phyloP scores from a whole-genome alignment of 2,797 vertebrate species.

The Tympanoctomys barrerae region DNA sequence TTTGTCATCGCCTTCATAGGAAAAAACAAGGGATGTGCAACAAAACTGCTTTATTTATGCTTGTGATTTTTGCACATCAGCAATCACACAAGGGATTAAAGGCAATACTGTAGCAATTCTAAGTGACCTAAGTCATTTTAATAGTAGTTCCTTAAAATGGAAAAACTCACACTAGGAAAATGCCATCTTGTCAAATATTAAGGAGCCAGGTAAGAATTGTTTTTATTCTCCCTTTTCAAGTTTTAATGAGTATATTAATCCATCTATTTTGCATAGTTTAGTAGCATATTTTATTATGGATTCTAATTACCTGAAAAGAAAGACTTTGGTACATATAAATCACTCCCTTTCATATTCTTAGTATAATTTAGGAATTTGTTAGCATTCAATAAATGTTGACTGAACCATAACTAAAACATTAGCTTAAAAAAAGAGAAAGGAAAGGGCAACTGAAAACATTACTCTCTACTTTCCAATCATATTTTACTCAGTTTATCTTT shows the following conservation, averaged over 20 bases:
- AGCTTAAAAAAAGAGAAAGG: slow-evolving; percentile 37
- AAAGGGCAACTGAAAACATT: slow-evolving; percentile 5
- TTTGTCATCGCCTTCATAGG: not conserved
- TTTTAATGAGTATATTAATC: slow-evolving; percentile 60
- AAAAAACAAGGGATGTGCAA: not conserved
- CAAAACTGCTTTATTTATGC: not conserved
- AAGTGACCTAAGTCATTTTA: slow-evolving; percentile 31
- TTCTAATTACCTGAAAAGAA: not conserved
- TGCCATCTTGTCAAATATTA: slow-evolving; percentile 2
- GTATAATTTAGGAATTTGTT: slow-evolving; percentile 10
- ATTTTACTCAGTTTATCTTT: slow-evolving; percentile 28
- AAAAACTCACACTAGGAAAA: slow-evolving; percentile 35
- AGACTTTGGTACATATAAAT: slow-evolving; percentile 2
- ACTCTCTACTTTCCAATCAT: not conserved
- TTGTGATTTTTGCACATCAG: not conserved
- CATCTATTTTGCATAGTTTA: slow-evolving; percentile 51
- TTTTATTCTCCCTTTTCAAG: slow-evolving; percentile 50
- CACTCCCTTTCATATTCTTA: slow-evolving; percentile 37
- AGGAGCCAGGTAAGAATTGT: slow-evolving; percentile 12
- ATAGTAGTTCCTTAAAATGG: slow-evolving; percentile 48
- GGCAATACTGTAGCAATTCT: not conserved
- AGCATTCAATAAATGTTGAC: slow-evolving; percentile 31
- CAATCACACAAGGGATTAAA: not conserved
- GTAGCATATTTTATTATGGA: not conserved
- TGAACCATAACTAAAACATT: slow-evolving; percentile 22